phyloP scores from a whole-genome alignment of 2,113 vertebrate species.

The Phoxinus phoxinus region DNA sequence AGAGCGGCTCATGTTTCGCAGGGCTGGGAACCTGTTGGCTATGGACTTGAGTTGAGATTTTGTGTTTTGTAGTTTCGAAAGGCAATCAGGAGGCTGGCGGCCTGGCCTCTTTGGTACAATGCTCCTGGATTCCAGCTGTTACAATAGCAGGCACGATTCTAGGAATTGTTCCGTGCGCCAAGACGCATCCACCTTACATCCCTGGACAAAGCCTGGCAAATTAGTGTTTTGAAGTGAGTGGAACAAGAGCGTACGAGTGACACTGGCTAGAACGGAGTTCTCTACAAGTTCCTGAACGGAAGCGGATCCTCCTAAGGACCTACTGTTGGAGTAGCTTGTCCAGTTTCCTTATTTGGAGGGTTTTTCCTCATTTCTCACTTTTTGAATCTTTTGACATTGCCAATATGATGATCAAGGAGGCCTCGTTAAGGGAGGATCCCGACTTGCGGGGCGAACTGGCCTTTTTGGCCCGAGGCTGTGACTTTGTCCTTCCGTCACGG shows the following conservation, averaged over 20 bases:
- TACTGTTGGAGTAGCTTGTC: conserved; percentile 39
- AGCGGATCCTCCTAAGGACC: conserved; percentile 20
- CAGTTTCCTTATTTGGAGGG: not conserved
- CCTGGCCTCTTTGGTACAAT: conserved; percentile 70
- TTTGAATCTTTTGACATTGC: conserved; percentile 51
- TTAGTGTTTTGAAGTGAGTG: conserved; percentile 48
- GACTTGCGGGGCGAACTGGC: conserved; percentile 97
- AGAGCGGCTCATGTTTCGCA: conserved; percentile 87
- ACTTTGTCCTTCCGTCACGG: conserved; percentile 97
- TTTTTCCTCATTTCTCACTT: conserved; percentile 15
- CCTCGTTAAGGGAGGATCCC: conserved; percentile 93
- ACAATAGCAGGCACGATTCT: conserved; percentile 63
- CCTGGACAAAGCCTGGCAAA: conserved; percentile 38
- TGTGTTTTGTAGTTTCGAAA: conserved; percentile 57
- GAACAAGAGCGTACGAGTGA: not conserved
- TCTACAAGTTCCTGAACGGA: conserved; percentile 40
- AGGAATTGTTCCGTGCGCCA: conserved; percentile 40
- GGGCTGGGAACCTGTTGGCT: conserved; percentile 78
- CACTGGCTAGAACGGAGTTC: conserved; percentile 29
- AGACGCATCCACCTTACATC: conserved; percentile 36
- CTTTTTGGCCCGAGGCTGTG: conserved; percentile 95
- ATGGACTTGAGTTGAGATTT: conserved; percentile 75
- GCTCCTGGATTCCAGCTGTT: conserved; percentile 69
- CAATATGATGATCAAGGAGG: conserved; percentile 99
- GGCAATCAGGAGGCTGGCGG: conserved; percentile 71